phyloP scores from a whole-genome alignment of 2,888 invertebrate genomes.

The Eristalis tenax region DNA sequence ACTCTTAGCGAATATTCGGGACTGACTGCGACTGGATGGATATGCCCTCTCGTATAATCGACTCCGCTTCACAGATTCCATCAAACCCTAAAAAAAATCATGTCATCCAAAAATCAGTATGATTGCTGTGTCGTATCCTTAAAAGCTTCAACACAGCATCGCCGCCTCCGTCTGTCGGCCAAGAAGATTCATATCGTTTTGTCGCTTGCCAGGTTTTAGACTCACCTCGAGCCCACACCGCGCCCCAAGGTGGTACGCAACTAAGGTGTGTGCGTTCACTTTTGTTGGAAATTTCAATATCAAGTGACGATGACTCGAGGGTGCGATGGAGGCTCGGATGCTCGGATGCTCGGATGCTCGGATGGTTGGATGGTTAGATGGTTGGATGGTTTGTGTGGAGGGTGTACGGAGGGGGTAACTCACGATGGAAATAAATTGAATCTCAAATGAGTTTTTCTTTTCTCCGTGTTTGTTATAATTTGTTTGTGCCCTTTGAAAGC shows the following conservation, averaged over 20 bases:
- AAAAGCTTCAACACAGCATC: neutral
- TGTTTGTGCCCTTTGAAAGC: constrained; percentile 58
- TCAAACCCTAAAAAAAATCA: constrained; percentile 51
- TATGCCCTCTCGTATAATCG: constrained; percentile 34
- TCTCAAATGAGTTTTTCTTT: constrained; percentile 52
- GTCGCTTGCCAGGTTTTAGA: neutral
- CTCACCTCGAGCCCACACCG: neutral
- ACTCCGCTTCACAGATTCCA: constrained; percentile 48
- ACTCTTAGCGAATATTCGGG: constrained; percentile 13
- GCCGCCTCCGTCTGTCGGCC: neutral
- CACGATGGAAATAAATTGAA: constrained; percentile 59
- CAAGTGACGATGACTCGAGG: neutral
- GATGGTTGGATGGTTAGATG: neutral
- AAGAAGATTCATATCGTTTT: constrained; percentile 15
- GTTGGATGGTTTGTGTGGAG: neutral
- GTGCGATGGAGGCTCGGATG: neutral
- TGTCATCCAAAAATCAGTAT: constrained; percentile 52
- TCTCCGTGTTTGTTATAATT: constrained; percentile 55
- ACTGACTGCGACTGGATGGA: neutral
- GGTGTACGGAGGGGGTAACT: neutral
- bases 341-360: no score
- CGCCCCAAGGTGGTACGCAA: neutral
- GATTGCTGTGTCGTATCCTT: constrained; percentile 45
- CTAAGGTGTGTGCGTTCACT: neutral
- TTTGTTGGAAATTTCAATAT: constrained; percentile 12